Evolutionary conservation across 2,113 vertebrate species (phyloP).

Genomic region (Rhynchomys soricoides): DNA sequence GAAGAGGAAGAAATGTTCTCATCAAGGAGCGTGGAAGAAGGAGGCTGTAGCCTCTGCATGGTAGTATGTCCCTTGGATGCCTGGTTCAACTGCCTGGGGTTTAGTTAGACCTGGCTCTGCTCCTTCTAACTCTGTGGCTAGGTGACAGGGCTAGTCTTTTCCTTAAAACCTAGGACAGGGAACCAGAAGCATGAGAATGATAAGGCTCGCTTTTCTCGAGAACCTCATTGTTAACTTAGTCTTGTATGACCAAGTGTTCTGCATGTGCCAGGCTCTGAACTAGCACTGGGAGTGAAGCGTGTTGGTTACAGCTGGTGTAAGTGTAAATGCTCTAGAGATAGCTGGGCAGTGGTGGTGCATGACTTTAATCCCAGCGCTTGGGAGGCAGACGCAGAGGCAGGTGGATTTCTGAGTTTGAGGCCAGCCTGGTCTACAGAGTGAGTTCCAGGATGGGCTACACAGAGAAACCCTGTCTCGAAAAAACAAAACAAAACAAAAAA

Average conservation of each 20-base stretch:
- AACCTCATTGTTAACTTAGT: background rate
- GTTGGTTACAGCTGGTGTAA: background rate
- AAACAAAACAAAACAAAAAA: too few relatives aligned
- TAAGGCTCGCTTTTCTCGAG: background rate
- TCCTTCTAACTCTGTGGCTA: background rate
- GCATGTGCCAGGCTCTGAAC: background rate
- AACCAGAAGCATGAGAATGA: background rate
- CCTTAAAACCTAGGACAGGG: background rate
- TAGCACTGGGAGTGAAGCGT: accelerated
- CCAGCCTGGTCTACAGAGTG: too few relatives aligned
- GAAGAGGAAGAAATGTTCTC: background rate
- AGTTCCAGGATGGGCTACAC: too few relatives aligned
- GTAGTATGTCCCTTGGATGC: background rate
- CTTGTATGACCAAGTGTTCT: accelerated
- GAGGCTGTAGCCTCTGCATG: background rate
- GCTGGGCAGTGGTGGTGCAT: too few relatives aligned
- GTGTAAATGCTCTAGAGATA: background rate
- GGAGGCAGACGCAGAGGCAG: too few relatives aligned
- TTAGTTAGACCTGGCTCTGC: background rate
- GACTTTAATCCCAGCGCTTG: too few relatives aligned
- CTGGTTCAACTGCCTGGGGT: background rate
- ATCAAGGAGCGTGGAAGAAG: accelerated
- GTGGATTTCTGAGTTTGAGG: too few relatives aligned
- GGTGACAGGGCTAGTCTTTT: background rate
- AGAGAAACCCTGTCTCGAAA: too few relatives aligned